phyloP scores from a whole-genome alignment of 1,140 invertebrate species.

The Bombus superbus region DNA sequence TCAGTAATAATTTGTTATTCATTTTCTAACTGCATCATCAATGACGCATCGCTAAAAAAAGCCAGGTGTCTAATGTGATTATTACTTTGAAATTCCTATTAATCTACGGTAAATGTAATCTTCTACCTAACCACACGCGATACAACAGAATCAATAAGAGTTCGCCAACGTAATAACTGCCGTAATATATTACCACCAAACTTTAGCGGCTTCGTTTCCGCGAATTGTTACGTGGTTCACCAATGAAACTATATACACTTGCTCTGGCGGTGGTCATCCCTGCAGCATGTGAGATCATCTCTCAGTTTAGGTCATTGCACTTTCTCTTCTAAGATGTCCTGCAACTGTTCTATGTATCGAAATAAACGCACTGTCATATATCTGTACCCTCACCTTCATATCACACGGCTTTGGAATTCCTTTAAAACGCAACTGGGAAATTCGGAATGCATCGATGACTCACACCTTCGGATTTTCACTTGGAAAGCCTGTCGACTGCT shows the following conservation, averaged over 20 bases:
- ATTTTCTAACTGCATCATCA: not conserved
- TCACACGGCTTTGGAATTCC: constrained; percentile 8
- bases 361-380: constrained; percentile 13
- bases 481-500: constrained; percentile 19
- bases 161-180: constrained; percentile 3
- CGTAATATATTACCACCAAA: constrained; percentile 27
- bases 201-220: constrained; percentile 29
- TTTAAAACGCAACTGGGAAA: constrained; percentile 23
- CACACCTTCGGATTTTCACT: constrained; percentile 51
- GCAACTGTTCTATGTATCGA: constrained; percentile 2
- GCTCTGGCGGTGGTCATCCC: constrained; percentile 21
- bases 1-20: too few species aligned
- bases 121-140: not conserved
- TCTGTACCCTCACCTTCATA: too few species aligned
- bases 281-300: constrained; percentile 39
- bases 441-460: constrained; percentile 50
- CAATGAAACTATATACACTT: constrained; percentile 9
- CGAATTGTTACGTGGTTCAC: constrained; percentile 25
- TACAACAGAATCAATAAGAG: not conserved
- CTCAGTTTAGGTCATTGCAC: constrained; percentile 28
- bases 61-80: not conserved
- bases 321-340: constrained; percentile 18
- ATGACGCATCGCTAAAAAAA: not conserved
- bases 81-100: not conserved
- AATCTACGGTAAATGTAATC: not conserved